Evolutionary conservation across 2,113 vertebrate genomes (phyloP), one percentile per base, ranked within the genome.

Genomic region (Serinus canaria): DNA sequence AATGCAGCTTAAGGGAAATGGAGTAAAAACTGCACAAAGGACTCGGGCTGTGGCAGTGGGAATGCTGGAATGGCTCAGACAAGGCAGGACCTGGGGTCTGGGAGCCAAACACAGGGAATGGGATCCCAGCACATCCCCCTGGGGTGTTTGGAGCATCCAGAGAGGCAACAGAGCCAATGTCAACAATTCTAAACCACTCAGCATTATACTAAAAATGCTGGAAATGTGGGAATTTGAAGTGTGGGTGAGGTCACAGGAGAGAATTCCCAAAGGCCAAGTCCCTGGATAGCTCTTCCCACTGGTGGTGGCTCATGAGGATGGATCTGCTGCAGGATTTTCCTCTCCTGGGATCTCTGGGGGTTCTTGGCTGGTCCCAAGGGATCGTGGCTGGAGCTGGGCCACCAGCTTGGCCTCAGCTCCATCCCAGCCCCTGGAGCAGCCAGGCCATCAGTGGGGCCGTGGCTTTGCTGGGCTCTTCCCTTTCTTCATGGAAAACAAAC

Each of bases 401-500:
- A 2, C 3, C 4, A 0, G 1, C 67, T 8, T 4, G 33, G 52
- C 47, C 14, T 4, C 50, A 10, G 44, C 60, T 31, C 14, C 2
- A 31, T 63, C 86, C 58, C 47, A 20, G 62, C 20, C 58, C n/a
- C 8, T 1, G 7, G 44, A 55, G 37, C 35, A 41, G 74, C 53
- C 2, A 2, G 23, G 30, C 46, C 50, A 30, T 30, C 68, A 13
- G 10, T 28, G 77, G 33, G 52, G 37, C 77, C 0, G 0, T 27
- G 60, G 44, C 69, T 52, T 4, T 60, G 60, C 46, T 46, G 69
- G 33, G 13, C 30, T n/a, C 87, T 67, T 39, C 60, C 3, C 12
- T 59, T 33, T 1, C 18, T 21, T 11, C 28, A 10, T 46, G 49
- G 41, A 9, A 47, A 21, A 41, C 77, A 10, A 15, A 24, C 11